These are phyloP conservation scores for Phalacrocorax aristotelis DNA, from an alignment of 2,113 vertebrate genomes.

Conservation along the genomic window DNA sequence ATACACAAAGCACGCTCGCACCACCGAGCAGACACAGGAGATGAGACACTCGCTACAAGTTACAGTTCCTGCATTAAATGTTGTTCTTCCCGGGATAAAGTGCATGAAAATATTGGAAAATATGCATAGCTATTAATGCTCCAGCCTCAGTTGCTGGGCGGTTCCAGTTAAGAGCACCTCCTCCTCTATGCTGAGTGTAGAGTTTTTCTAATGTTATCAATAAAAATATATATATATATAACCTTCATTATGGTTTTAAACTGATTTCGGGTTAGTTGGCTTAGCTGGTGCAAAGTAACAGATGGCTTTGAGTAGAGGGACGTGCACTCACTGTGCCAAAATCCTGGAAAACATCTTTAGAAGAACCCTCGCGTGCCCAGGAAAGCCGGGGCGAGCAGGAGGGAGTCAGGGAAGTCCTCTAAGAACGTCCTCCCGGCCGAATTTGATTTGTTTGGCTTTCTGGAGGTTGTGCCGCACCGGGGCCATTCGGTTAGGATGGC, in stretches of 20 bases:
- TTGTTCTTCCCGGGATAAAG: conserved; percentile 38
- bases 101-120: conserved; percentile 50
- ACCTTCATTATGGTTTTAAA: neutral
- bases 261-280: neutral
- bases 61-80: neutral
- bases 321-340: neutral
- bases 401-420: neutral
- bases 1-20: neutral
- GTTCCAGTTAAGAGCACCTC: conserved; percentile 9
- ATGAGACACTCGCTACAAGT: neutral
- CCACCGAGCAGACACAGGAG: neutral
- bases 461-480: neutral
- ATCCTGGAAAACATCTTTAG: neutral
- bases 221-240: neutral
- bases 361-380: neutral
- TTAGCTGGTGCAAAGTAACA: neutral
- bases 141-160: neutral
- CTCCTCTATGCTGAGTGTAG: neutral
- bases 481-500: neutral
- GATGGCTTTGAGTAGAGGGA: neutral
- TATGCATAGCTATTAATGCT: neutral
- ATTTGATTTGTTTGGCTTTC: neutral
- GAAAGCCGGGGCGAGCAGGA: neutral
- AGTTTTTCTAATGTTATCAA: neutral
- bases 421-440: accelerated